Percentiles rank a stretch among this genome's conserved stretches.
These are phyloP conservation scores for Heteromormyrus szaboi DNA, from an alignment of 2,797 vertebrate genomes.

Conservation along the genomic window DNA sequence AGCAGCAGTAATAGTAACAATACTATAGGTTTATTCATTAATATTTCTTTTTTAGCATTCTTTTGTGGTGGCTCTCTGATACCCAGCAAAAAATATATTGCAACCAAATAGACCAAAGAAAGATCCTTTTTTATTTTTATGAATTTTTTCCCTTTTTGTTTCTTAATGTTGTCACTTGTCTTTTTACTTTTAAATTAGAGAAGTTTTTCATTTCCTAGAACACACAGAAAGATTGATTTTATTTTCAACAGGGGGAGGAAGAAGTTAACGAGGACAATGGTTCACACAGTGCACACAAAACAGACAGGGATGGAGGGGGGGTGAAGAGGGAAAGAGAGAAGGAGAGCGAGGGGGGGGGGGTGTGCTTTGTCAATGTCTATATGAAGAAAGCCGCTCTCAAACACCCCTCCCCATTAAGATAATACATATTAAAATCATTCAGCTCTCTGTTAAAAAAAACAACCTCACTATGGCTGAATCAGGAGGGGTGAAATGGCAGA, in stretches of 20 bases:
- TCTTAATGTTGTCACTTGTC: constrained; percentile 27
- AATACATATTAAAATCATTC: constrained; percentile 27
- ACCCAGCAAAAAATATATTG: constrained; percentile 47
- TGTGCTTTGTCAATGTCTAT: constrained; percentile 57
- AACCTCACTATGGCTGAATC: constrained; percentile 47
- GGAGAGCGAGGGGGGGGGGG: constrained; percentile 44
- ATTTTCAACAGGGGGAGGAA: constrained; percentile 35
- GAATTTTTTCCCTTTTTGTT: not conserved
- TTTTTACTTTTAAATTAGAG: constrained; percentile 52
- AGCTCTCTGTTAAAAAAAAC: constrained; percentile 34
- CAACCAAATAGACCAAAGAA: constrained; percentile 50
- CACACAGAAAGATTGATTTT: constrained; percentile 67
- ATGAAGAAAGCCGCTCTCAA: constrained; percentile 53
- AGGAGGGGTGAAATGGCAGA: constrained; percentile 38
- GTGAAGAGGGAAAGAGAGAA: constrained; percentile 12
- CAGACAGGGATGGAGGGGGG: constrained; percentile 35
- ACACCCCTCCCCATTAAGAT: constrained; percentile 36
- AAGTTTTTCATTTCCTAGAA: constrained; percentile 69
- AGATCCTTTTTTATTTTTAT: constrained; percentile 29
- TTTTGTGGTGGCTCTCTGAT: constrained; percentile 43
- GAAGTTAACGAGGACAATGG: constrained; percentile 57
- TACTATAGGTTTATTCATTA: constrained; percentile 32
- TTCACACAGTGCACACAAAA: constrained; percentile 64
- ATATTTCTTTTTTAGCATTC: constrained; percentile 22
- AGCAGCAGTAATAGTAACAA: constrained; percentile 39